phyloP scores from a whole-genome alignment of 2,113 vertebrate genomes.

The Paramormyrops kingsleyae region DNA sequence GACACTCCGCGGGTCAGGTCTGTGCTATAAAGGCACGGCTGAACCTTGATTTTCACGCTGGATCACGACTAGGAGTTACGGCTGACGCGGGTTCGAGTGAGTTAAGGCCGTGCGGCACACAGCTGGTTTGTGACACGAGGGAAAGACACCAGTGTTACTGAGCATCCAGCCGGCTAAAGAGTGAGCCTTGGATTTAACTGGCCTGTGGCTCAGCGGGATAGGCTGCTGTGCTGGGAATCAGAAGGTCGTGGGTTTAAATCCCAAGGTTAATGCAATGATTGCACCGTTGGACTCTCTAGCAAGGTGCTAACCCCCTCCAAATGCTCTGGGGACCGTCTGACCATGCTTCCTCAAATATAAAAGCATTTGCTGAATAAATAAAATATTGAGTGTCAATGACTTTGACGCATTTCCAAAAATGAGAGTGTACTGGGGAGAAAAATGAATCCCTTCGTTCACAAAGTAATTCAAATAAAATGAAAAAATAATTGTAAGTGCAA shows the following conservation, averaged over 20 bases:
- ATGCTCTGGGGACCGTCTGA: neutral
- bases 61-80: neutral
- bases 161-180: neutral
- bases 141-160: neutral
- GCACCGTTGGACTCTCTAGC: neutral
- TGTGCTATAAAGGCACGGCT: neutral
- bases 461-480: neutral
- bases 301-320: neutral
- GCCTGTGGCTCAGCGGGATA: neutral
- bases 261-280: neutral
- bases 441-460: neutral
- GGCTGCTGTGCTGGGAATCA: neutral
- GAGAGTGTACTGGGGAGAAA: neutral
- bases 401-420: neutral
- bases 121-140: neutral
- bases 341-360: neutral
- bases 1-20: neutral
- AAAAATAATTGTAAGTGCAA: neutral
- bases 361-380: neutral
- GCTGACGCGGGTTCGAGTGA: neutral
- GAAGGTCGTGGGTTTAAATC: neutral
- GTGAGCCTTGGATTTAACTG: neutral
- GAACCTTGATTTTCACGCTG: neutral
- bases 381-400: neutral
- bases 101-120: neutral